Evolutionary conservation across 2,113 vertebrate genomes (phyloP).

Genomic region (Platysteira castanea): DNA sequence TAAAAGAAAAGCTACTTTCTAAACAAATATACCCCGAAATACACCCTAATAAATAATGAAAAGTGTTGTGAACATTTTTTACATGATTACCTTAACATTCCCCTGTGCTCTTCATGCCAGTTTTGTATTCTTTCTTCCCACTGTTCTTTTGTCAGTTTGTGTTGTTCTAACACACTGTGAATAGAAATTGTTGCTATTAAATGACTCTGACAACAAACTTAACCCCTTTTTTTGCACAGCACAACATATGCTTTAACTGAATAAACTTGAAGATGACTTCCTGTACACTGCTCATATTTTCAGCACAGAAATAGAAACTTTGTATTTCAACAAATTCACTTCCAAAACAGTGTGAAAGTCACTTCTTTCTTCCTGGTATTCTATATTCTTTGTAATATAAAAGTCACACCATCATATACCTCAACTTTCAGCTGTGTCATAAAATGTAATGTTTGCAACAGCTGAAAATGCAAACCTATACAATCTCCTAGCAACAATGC

Average conservation of each 20-base stretch:
- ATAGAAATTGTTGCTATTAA: neutral
- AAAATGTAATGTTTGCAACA: neutral
- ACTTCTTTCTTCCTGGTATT: neutral
- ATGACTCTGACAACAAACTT: neutral
- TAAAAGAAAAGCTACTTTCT: neutral
- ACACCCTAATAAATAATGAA: neutral
- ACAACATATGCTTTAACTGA: neutral
- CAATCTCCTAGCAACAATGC: neutral
- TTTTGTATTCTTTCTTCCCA: slow-evolving; percentile 99
- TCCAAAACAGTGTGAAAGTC: neutral
- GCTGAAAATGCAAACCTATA: neutral
- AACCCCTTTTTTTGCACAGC: neutral
- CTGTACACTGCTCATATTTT: neutral
- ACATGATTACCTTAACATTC: slow-evolving; percentile 86
- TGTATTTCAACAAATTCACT: neutral
- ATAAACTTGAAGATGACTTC: neutral
- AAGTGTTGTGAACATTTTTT: neutral
- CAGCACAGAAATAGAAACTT: neutral
- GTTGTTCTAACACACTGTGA: slow-evolving; percentile 92
- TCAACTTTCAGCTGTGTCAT: neutral
- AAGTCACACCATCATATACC: neutral
- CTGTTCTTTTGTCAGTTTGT: slow-evolving; percentile 97
- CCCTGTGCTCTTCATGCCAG: slow-evolving; percentile 95
- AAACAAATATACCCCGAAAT: neutral
- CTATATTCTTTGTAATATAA: neutral